A percentile compares a stretch with the other conserved stretches of the same genome.
These are phyloP conservation scores for Thera obeliscata DNA, from an alignment of 2,888 invertebrate genomes.

Conservation along the genomic window DNA sequence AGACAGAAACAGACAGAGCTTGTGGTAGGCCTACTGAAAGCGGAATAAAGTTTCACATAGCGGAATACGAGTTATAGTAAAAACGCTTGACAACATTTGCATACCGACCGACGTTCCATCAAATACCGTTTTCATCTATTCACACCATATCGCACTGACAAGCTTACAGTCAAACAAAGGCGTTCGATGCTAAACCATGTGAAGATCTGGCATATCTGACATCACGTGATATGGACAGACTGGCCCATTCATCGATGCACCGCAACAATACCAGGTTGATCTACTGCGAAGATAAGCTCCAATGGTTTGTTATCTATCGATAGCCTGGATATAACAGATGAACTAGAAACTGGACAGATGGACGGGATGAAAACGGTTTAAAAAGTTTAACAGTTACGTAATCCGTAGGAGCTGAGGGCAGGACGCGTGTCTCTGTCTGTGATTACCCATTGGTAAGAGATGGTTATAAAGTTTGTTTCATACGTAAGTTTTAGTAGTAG, in stretches of 20 bases:
- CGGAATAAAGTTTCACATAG: too few species aligned
- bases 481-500: too few species aligned
- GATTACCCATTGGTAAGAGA: too few species aligned
- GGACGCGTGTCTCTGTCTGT: too few species aligned
- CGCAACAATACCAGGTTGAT: slow-evolving; percentile 39
- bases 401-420: too few species aligned
- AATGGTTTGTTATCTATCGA: slow-evolving; percentile 25
- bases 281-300: slow-evolving; percentile 28
- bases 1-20: too few species aligned
- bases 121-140: slow-evolving; percentile 29
- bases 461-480: too few species aligned
- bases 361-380: not conserved
- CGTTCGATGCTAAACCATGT: slow-evolving; percentile 35
- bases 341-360: slow-evolving; percentile 21
- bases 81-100: slow-evolving; percentile 17
- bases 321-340: slow-evolving; percentile 19
- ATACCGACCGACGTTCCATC: slow-evolving; percentile 20
- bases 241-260: slow-evolving; percentile 34
- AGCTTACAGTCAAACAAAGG: slow-evolving; percentile 36
- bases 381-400: not conserved
- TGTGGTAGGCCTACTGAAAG: too few species aligned
- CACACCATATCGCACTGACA: slow-evolving; percentile 34
- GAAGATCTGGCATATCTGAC: slow-evolving; percentile 40
- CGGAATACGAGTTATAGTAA: not conserved
- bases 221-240: slow-evolving; percentile 37